Evolutionary conservation across 2,888 invertebrate genomes (phyloP).

Genomic region (Teleogryllus oceanicus): DNA sequence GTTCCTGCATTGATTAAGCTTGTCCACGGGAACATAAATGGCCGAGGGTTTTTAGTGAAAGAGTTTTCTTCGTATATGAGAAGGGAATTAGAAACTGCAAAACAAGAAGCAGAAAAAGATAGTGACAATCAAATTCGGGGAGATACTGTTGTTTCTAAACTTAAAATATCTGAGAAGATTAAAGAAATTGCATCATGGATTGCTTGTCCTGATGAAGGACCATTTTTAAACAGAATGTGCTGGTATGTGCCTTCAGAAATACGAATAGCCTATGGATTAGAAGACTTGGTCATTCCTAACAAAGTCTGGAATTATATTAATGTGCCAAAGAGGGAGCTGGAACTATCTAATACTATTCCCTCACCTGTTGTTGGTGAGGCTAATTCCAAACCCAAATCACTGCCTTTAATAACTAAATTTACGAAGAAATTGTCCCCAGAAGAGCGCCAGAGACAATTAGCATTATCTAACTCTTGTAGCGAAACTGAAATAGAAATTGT

Average conservation of each 20-base stretch:
- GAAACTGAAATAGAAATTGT: neutral
- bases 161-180: constrained; percentile 50
- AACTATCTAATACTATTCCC: constrained; percentile 4
- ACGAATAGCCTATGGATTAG: constrained; percentile 29
- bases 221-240: constrained; percentile 56
- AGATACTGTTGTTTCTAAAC: constrained; percentile 40
- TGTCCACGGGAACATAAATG: constrained; percentile 63
- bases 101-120: constrained; percentile 40
- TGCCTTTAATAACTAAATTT: constrained; percentile 39
- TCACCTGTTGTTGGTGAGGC: neutral
- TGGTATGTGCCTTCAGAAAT: constrained; percentile 57
- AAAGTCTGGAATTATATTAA: constrained; percentile 33
- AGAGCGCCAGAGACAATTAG: constrained; percentile 42
- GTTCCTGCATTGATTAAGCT: constrained; percentile 62
- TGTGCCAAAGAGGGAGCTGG: constrained; percentile 30
- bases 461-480: neutral
- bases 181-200: constrained; percentile 60
- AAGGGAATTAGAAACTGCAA: constrained; percentile 42
- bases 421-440: constrained; percentile 44
- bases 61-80: constrained; percentile 61
- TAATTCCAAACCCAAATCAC: constrained; percentile 19
- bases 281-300: constrained; percentile 32
- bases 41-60: constrained; percentile 56
- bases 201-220: constrained; percentile 54
- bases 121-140: constrained; percentile 48